Conservation (phyloP, 2,888 invertebrate species). For the Agrotis puta region DNA sequence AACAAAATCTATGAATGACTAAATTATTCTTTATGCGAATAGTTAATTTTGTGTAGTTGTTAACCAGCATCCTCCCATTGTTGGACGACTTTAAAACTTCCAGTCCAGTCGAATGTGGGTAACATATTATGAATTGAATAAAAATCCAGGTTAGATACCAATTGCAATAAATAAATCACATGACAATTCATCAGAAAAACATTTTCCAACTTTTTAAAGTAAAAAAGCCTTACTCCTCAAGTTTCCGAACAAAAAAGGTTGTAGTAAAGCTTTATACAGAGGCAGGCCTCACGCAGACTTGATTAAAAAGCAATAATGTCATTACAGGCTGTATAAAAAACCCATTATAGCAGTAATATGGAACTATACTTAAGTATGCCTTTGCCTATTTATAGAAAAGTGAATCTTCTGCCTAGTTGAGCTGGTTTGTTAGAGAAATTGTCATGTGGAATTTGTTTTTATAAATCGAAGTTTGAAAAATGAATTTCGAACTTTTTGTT, state of each 20-base stretch:
- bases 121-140: not conserved
- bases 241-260: slow-evolving; percentile 26
- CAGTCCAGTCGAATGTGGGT: not conserved
- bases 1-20: too few species aligned
- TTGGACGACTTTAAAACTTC: too few species aligned
- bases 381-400: slow-evolving; percentile 43
- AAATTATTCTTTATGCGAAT: too few species aligned
- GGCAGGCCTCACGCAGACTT: slow-evolving; percentile 77
- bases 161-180: slow-evolving; percentile 13
- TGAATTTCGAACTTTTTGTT: not conserved
- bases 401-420: slow-evolving; percentile 37
- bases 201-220: not conserved
- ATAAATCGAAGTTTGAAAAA: not conserved
- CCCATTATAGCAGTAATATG: slow-evolving; percentile 70
- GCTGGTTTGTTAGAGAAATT: slow-evolving; percentile 31
- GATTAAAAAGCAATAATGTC: slow-evolving; percentile 87
- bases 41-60: too few species aligned
- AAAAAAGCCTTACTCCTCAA: slow-evolving; percentile 17
- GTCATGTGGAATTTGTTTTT: slow-evolving; percentile 8
- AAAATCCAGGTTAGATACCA: too few species aligned
- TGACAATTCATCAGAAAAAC: not conserved
- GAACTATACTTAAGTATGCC: slow-evolving; percentile 26
- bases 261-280: slow-evolving; percentile 12
- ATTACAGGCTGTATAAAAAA: slow-evolving; percentile 83
- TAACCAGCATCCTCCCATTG: not conserved